These are phyloP conservation scores for Actinemys pallida DNA, from an alignment of 2,113 vertebrate genomes.

Conservation along the genomic window DNA sequence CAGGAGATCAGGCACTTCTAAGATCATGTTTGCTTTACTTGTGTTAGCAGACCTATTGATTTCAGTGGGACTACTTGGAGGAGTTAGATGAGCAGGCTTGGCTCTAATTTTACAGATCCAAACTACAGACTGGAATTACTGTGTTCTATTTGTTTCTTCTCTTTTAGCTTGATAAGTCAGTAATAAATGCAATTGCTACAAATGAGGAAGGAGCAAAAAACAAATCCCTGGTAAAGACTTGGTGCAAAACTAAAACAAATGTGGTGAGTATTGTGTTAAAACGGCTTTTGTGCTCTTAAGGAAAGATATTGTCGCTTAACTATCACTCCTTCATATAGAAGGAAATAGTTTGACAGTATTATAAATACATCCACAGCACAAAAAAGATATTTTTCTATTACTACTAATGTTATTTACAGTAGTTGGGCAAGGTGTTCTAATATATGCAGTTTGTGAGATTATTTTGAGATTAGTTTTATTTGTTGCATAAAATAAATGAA, in stretches of 20 bases:
- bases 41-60: not conserved
- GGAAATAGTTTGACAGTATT: not conserved
- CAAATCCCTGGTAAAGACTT: conserved; percentile 91
- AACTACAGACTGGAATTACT: not conserved
- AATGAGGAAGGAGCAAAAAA: conserved; percentile 84
- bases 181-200: conserved; percentile 89
- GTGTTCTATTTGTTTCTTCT: accelerated
- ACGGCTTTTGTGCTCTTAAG: not conserved
- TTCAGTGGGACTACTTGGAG: not conserved
- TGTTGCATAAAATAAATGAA: conserved; percentile 7
- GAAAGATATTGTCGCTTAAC: not conserved
- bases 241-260: conserved; percentile 84
- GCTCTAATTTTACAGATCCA: not conserved
- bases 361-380: not conserved
- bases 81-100: not conserved
- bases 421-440: not conserved
- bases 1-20: not conserved
- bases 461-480: not conserved
- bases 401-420: not conserved
- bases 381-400: not conserved
- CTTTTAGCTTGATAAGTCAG: conserved; percentile 90
- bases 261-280: conserved; percentile 79
- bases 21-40: accelerated
- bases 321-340: not conserved
- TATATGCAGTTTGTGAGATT: not conserved